Base-by-base conservation (phyloP, 2,113 vertebrate genomes). In the Callospermophilus lateralis region DNA sequence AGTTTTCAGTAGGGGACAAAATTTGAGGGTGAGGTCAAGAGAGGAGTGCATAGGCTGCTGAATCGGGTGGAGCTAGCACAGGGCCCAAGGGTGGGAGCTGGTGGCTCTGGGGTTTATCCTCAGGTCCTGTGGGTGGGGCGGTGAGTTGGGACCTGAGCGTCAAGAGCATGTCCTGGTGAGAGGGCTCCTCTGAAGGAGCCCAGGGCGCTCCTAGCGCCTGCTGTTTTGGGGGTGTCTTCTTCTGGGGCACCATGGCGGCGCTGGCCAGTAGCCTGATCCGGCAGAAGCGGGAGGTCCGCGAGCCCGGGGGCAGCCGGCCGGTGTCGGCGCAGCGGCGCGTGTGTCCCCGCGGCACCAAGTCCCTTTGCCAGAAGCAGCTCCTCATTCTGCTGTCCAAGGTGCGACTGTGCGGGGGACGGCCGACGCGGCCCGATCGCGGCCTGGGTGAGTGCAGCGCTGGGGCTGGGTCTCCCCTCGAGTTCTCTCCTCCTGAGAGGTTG, bases 341-440 rank as follows among this genome's bases (percentile, higher is more conserved):
- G 39, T 99, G 99, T 97, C 99, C 99, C 63, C 99, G 99, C 93
- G 99, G 98, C 98, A 99, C 99, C 99, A 99, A 99, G 98, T 99
- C 99, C 1, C 99, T 99, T 39, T 99, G 99, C 98, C 99, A 99
- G 98, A 99, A 99, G 95, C 99, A 99, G 97, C 99, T 99, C 88
- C 99, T 99, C 58, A 98, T 99, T 95, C 98, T 99, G 87, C 99
- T 99, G 98, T 99, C 99, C 97, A 99, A 99, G 98, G 99, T 99
- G 96, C 98, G 99, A 96, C 98, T 99, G 98, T 99, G 99, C 98
- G 99, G 99, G 98, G 99, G 98, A 97, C 98, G 99, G 95, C 98
- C 98, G 92, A 97, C 98, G 89, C 98, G 99, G 96, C 98, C 98
- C 72, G 99, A 99, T 78, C 99, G 99, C 91, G 98, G 99, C 97